These are phyloP conservation scores for Pinna nobilis DNA, from an alignment of 1,140 invertebrate species.

Conservation along the genomic window DNA sequence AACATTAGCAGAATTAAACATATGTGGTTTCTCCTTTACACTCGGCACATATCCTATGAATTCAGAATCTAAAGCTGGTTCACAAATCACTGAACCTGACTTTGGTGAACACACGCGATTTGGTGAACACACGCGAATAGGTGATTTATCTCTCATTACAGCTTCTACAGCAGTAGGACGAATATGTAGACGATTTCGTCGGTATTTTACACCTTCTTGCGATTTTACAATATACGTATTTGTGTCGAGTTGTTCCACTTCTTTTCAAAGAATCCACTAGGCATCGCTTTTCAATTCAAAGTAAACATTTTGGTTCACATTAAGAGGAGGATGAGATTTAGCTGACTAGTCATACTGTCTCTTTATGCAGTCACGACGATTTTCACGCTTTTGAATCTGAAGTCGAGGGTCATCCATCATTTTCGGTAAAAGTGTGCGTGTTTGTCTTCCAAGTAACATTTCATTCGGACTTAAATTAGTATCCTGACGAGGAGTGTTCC, in stretches of 20 bases:
- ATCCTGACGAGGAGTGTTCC: slow-evolving; percentile 46
- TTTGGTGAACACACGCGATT: too few relatives aligned
- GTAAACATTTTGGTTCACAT: slow-evolving; percentile 35
- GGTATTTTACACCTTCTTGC: slow-evolving; percentile 20
- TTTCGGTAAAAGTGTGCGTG: slow-evolving; percentile 34
- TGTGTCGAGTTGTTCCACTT: slow-evolving; percentile 3
- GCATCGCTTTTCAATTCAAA: slow-evolving; percentile 35
- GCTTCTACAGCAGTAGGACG: slow-evolving; percentile 23
- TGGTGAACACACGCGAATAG: too few relatives aligned
- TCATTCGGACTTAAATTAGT: slow-evolving; percentile 30
- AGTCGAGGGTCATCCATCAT: background rate
- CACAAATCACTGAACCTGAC: background rate
- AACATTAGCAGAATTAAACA: background rate
- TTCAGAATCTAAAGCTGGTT: too few relatives aligned
- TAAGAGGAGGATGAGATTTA: background rate
- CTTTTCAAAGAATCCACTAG: slow-evolving; percentile 31
- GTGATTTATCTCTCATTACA: slow-evolving; percentile 19
- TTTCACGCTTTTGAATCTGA: slow-evolving; percentile 4
- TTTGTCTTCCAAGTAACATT: slow-evolving; percentile 40
- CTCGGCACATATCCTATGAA: too few relatives aligned
- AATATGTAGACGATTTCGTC: slow-evolving; percentile 29
- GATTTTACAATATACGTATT: slow-evolving; percentile 24
- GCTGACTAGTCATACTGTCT: slow-evolving; percentile 27
- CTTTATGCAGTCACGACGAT: slow-evolving; percentile 22
- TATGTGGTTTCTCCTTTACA: background rate